Conservation (phyloP, 2,888 invertebrate species). For the Shargacucullia verbasci region DNA sequence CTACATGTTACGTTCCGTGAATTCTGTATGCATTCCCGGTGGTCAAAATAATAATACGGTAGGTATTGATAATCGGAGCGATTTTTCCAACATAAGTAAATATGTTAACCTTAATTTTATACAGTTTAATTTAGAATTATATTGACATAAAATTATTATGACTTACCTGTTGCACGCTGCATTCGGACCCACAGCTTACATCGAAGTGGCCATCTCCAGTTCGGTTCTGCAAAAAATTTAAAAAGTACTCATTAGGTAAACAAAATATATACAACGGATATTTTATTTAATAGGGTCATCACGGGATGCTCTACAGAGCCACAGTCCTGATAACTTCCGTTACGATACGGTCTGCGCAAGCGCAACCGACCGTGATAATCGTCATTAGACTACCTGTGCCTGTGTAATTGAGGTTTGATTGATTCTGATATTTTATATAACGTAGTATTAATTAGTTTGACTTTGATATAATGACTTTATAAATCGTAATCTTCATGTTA, state of each 20-base stretch:
- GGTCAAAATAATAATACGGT: no score
- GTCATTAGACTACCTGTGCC: conserved; percentile 65
- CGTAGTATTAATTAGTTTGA: no score
- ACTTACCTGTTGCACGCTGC: conserved; percentile 92
- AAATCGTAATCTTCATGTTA: no score
- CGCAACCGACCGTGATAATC: conserved; percentile 76
- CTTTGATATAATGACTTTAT: no score
- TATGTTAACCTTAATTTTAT: no score
- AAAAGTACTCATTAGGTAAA: not conserved
- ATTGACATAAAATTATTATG: not conserved
- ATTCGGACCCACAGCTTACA: conserved; percentile 91
- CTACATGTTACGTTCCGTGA: no score
- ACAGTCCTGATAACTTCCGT: conserved; percentile 78
- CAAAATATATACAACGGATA: conserved; percentile 27
- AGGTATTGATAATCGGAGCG: no score
- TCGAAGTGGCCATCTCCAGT: conserved; percentile 92
- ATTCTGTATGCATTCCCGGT: no score
- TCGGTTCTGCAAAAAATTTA: conserved; percentile 90
- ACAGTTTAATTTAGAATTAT: not conserved
- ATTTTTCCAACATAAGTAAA: no score
- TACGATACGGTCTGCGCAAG: conserved; percentile 68
- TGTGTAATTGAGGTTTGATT: conserved; percentile 57
- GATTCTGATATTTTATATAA: conserved; percentile 43
- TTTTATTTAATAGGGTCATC: conserved; percentile 57
- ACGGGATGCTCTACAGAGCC: conserved; percentile 67